These are phyloP conservation scores for Hydropsyche betteni DNA, from an alignment of 2,888 invertebrate species.

Conservation along the genomic window DNA sequence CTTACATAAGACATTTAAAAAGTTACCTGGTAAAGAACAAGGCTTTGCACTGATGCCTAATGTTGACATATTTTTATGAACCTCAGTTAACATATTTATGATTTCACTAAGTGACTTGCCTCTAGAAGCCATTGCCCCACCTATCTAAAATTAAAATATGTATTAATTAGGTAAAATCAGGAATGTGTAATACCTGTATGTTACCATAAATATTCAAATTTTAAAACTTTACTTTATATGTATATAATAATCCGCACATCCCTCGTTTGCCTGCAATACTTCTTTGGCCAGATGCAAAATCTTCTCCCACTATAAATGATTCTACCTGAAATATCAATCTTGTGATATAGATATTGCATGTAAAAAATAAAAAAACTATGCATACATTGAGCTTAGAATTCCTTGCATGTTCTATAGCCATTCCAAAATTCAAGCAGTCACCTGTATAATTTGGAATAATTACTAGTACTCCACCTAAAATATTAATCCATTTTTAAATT, in stretches of 20 bases:
- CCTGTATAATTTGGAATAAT: slow-evolving; percentile 82
- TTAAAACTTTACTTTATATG: slow-evolving; percentile 62
- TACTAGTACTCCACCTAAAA: slow-evolving; percentile 73
- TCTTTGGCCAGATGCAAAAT: slow-evolving; percentile 68
- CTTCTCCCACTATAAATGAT: slow-evolving; percentile 74
- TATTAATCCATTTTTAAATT: background rate
- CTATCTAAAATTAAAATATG: slow-evolving; percentile 62
- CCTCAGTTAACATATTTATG: slow-evolving; percentile 60
- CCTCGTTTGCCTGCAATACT: slow-evolving; percentile 70
- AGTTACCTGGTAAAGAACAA: slow-evolving; percentile 72
- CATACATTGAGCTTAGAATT: slow-evolving; percentile 67
- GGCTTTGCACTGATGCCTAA: slow-evolving; percentile 74
- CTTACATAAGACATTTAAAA: no score
- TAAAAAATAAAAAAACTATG: background rate
- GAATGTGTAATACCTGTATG: background rate
- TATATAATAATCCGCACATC: slow-evolving; percentile 71
- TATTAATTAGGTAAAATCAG: no score
- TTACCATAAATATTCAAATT: background rate
- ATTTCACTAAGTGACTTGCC: slow-evolving; percentile 70
- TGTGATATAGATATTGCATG: background rate
- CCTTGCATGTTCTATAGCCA: slow-evolving; percentile 79
- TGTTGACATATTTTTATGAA: slow-evolving; percentile 70
- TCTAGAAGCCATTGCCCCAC: slow-evolving; percentile 77
- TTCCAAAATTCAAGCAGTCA: slow-evolving; percentile 82
- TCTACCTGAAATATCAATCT: slow-evolving; percentile 58